A percentile compares a stretch with the other conserved stretches of the same genome.
Evolutionary conservation across 1,140 invertebrate species (phyloP).

Genomic region (Meloidogyne floridensis): DNA sequence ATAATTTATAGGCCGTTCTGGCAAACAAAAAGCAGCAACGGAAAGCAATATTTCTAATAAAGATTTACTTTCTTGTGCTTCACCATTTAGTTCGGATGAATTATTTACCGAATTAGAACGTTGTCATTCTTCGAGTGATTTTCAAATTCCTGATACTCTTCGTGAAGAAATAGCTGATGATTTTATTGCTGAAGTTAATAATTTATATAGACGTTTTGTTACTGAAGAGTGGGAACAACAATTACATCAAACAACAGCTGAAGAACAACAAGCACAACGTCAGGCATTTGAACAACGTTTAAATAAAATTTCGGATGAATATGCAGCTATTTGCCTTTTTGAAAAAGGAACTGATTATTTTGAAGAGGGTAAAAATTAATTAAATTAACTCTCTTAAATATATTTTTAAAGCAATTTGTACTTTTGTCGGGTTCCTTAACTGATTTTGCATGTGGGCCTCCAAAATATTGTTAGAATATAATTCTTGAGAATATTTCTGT

Average conservation of each 20-base stretch:
- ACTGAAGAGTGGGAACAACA: slow-evolving; percentile 13
- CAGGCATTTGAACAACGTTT: slow-evolving; percentile 35
- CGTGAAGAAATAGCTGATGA: slow-evolving; percentile 38
- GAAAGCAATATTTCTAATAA: slow-evolving; percentile 24
- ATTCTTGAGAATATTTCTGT: too few species aligned
- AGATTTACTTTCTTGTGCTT: neutral
- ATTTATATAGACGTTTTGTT: slow-evolving; percentile 33
- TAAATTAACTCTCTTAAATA: neutral
- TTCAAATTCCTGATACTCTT: slow-evolving; percentile 33
- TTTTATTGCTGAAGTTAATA: slow-evolving; percentile 25
- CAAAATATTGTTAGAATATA: too few species aligned
- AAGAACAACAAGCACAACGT: slow-evolving; percentile 27
- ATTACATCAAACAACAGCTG: slow-evolving; percentile 6
- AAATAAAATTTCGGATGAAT: slow-evolving; percentile 10
- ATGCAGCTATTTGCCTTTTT: slow-evolving; percentile 45
- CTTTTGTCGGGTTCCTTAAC: too few species aligned
- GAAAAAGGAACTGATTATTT: slow-evolving; percentile 36
- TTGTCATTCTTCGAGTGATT: neutral
- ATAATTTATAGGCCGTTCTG: neutral
- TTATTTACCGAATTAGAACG: slow-evolving; percentile 26
- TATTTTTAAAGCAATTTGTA: too few species aligned
- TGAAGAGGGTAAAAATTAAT: slow-evolving; percentile 30
- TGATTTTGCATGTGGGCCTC: too few species aligned
- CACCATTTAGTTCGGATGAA: slow-evolving; percentile 16
- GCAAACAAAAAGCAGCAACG: slow-evolving; percentile 1